Evolutionary conservation across 2,888 invertebrate species (phyloP).

Genomic region (Aphidius colemani): DNA sequence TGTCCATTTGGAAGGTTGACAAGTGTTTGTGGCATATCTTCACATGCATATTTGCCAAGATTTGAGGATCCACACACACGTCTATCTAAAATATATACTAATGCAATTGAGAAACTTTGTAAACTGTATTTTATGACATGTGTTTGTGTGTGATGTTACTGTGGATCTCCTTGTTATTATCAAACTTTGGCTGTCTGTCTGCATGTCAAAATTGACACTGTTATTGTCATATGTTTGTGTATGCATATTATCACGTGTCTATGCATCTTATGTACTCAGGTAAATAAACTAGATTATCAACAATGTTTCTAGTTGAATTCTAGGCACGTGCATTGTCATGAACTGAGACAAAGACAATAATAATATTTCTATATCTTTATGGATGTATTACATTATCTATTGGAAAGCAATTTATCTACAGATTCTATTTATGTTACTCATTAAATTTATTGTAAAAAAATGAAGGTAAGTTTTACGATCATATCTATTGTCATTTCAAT

Average conservation of each 20-base stretch:
- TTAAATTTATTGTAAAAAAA: too few relatives aligned
- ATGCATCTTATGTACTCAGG: slow-evolving; percentile 9
- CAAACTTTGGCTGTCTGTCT: slow-evolving; percentile 12
- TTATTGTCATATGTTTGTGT: slow-evolving; percentile 14
- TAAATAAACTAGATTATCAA: slow-evolving; percentile 3
- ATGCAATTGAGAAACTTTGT: slow-evolving; percentile 7
- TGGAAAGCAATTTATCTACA: too few relatives aligned
- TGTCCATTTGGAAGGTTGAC: slow-evolving; percentile 17
- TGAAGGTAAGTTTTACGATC: too few relatives aligned
- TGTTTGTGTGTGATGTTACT: not conserved
- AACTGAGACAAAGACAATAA: too few relatives aligned
- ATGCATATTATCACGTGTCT: not conserved
- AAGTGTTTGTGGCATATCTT: slow-evolving; percentile 7
- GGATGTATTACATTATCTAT: too few relatives aligned
- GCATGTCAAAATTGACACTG: slow-evolving; percentile 6
- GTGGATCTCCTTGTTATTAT: slow-evolving; percentile 6
- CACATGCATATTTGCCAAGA: slow-evolving; percentile 16
- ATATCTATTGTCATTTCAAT: too few relatives aligned
- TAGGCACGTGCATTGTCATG: slow-evolving; percentile 7
- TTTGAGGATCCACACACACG: slow-evolving; percentile 13
- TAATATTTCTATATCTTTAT: too few relatives aligned
- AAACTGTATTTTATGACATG: slow-evolving; percentile 1
- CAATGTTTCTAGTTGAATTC: slow-evolving; percentile 9
- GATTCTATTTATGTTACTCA: too few relatives aligned
- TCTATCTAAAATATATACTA: not conserved